Percentiles rank a stretch among this genome's conserved stretches.
Evolutionary conservation across 1,140 invertebrate genomes (phyloP).

Genomic region (Neocloeon triangulifer): DNA sequence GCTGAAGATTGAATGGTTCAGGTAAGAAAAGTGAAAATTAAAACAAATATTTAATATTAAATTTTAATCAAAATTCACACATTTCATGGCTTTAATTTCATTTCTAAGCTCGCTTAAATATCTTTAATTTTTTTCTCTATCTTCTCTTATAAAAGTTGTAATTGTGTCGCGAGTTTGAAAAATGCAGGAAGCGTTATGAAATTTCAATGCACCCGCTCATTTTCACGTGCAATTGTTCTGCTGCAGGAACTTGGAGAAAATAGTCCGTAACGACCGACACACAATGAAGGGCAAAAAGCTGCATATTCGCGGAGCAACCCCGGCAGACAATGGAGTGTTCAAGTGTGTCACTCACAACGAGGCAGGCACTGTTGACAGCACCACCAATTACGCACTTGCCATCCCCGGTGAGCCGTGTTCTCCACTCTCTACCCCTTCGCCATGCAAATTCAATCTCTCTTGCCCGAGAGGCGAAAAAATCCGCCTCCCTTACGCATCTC

Average conservation of each 20-base stretch:
- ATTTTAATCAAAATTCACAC: too few relatives aligned
- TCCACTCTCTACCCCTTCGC: background rate
- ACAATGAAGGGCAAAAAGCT: slow-evolving; percentile 38
- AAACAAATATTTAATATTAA: background rate
- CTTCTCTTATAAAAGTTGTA: too few relatives aligned
- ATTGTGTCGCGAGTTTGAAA: too few relatives aligned
- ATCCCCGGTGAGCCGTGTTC: slow-evolving; percentile 27
- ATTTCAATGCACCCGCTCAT: too few relatives aligned
- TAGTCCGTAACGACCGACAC: slow-evolving; percentile 30
- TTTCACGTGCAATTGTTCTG: slow-evolving; percentile 8
- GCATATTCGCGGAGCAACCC: slow-evolving; percentile 29
- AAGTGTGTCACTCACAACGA: slow-evolving; percentile 38
- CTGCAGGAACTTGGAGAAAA: slow-evolving; percentile 33
- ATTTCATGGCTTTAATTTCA: too few relatives aligned
- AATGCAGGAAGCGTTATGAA: too few relatives aligned
- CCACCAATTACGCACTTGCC: slow-evolving; percentile 25
- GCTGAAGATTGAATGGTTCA: slow-evolving; percentile 50
- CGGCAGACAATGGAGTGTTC: slow-evolving; percentile 46
- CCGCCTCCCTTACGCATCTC: too few relatives aligned
- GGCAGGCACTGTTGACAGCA: slow-evolving; percentile 31
- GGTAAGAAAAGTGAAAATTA: slow-evolving; percentile 17
- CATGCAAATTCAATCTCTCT: slow-evolving; percentile 1
- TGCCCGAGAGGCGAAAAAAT: background rate
- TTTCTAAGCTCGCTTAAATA: too few relatives aligned
- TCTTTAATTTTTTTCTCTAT: too few relatives aligned